phyloP scores from a whole-genome alignment of 2,888 invertebrate species.

The Meiosimyza decipiens region DNA sequence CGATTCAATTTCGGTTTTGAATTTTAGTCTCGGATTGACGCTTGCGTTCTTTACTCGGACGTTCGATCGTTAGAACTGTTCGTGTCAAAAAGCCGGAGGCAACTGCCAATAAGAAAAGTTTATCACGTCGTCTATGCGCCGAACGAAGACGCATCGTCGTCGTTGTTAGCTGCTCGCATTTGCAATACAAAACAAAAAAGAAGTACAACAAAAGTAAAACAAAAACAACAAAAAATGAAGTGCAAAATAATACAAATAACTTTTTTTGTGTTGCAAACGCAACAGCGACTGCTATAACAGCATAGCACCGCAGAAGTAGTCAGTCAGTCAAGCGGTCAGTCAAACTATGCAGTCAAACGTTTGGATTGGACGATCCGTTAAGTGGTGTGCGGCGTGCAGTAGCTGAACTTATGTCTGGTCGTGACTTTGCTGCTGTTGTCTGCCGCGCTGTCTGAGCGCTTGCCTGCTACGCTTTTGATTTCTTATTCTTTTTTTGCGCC shows the following conservation, averaged over 20 bases:
- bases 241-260: constrained; percentile 30
- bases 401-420: background rate
- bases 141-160: constrained; percentile 13
- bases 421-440: constrained; percentile 6
- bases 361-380: background rate
- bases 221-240: constrained; percentile 25
- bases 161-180: constrained; percentile 16
- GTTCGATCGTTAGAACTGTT: constrained; percentile 19
- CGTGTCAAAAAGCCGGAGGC: constrained; percentile 35
- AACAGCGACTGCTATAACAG: background rate
- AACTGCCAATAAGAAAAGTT: constrained; percentile 35
- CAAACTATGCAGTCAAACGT: constrained; percentile 11
- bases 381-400: too few relatives aligned
- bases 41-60: constrained; percentile 4
- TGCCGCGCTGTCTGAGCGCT: background rate
- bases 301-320: constrained; percentile 14
- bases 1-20: constrained; percentile 2
- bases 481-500: background rate
- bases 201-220: constrained; percentile 23
- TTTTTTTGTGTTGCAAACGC: constrained; percentile 1
- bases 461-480: background rate
- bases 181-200: background rate
- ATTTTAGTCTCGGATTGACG: constrained; percentile 14
- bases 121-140: constrained; percentile 32
- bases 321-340: constrained; percentile 2